phyloP scores from a whole-genome alignment of 2,797 vertebrate genomes.

The Knipowitschia caucasica region DNA sequence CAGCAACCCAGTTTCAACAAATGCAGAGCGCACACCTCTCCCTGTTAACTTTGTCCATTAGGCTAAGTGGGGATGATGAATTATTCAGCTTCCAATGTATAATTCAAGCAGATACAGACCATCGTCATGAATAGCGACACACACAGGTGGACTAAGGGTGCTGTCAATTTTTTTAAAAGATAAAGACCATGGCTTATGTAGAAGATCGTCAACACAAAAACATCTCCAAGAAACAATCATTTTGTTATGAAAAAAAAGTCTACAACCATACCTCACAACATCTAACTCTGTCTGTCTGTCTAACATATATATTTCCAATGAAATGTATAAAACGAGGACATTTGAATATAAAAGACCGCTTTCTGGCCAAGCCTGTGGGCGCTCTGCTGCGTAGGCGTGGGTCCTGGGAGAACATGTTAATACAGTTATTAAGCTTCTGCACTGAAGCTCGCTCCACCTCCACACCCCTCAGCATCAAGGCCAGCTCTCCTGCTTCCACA shows the following conservation, averaged over 20 bases:
- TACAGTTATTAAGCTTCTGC: slow-evolving; percentile 76
- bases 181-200: too few relatives aligned
- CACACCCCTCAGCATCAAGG: slow-evolving; percentile 66
- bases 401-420: slow-evolving; percentile 71
- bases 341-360: slow-evolving; percentile 37
- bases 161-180: too few relatives aligned
- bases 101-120: slow-evolving; percentile 58
- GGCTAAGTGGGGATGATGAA: slow-evolving; percentile 67
- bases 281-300: too few relatives aligned
- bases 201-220: too few relatives aligned
- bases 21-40: slow-evolving; percentile 32
- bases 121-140: slow-evolving; percentile 52
- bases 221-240: too few relatives aligned
- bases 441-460: slow-evolving; percentile 68
- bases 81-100: slow-evolving; percentile 67
- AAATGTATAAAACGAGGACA: slow-evolving; percentile 43
- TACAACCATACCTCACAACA: too few relatives aligned
- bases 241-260: too few relatives aligned
- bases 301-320: too few relatives aligned
- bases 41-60: slow-evolving; percentile 73
- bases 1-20: slow-evolving; percentile 47
- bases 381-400: slow-evolving; percentile 48
- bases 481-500: slow-evolving; percentile 62
- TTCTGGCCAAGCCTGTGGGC: slow-evolving; percentile 5
- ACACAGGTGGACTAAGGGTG: slow-evolving; percentile 44